phyloP scores from a whole-genome alignment of 2,113 vertebrate species.

The Eretmochelys imbricata region DNA sequence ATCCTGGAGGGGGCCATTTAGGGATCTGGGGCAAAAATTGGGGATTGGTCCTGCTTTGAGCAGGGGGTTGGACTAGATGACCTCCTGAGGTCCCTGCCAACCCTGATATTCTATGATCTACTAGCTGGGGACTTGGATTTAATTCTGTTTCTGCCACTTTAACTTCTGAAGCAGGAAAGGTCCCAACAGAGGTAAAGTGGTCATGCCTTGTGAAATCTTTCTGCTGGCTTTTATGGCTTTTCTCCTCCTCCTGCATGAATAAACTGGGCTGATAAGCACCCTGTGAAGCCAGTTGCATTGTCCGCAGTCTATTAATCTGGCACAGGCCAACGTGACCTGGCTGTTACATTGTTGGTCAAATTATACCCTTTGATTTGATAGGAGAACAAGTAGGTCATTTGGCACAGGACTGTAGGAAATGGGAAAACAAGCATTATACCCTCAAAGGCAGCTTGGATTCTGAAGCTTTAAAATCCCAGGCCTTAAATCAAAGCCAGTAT shows the following conservation, averaged over 20 bases:
- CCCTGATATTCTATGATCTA: too few relatives aligned
- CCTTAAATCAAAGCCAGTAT: neutral
- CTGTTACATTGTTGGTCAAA: neutral
- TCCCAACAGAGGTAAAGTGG: neutral
- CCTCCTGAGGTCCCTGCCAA: too few relatives aligned
- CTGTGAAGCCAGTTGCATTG: neutral
- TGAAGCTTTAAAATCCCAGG: neutral
- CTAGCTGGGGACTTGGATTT: neutral
- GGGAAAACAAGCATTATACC: neutral
- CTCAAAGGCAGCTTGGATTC: neutral
- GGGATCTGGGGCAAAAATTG: too few relatives aligned
- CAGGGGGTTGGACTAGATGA: too few relatives aligned
- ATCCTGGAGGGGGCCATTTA: too few relatives aligned
- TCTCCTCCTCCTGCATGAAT: neutral
- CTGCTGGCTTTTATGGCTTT: neutral
- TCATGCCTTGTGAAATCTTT: fast-evolving
- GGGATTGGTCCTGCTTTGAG: too few relatives aligned
- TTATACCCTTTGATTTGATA: neutral
- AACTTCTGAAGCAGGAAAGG: neutral
- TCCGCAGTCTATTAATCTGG: neutral
- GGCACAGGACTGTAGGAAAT: neutral
- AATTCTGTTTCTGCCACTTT: neutral
- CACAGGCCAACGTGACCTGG: neutral
- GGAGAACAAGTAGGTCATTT: neutral
- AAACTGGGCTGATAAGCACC: neutral